These are phyloP conservation scores for Sialia sialis DNA, from an alignment of 2,113 vertebrate species.

Conservation along the genomic window DNA sequence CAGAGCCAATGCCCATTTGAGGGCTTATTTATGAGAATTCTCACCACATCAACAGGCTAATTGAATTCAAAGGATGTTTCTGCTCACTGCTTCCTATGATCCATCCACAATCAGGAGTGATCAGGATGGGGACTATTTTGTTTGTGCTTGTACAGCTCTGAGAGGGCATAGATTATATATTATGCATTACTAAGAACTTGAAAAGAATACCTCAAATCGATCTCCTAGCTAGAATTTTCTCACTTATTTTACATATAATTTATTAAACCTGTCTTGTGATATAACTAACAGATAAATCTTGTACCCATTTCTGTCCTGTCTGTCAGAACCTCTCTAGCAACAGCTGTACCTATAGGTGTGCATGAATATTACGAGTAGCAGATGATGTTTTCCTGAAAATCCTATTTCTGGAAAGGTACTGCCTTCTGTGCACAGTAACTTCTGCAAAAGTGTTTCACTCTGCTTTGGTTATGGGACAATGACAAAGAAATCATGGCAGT, in stretches of 20 bases:
- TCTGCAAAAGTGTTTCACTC: neutral
- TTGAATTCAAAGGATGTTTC: neutral
- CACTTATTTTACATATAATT: neutral
- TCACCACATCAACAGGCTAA: neutral
- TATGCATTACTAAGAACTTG: neutral
- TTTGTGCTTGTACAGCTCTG: neutral
- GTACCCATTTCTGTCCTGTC: neutral
- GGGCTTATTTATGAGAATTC: neutral
- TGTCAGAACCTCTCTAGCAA: neutral
- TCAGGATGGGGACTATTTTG: neutral
- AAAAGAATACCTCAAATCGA: neutral
- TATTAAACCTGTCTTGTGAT: neutral
- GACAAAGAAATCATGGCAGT: neutral
- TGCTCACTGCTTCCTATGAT: neutral
- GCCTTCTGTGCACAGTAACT: neutral
- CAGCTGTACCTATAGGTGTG: neutral
- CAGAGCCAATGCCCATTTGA: neutral
- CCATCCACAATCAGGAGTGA: neutral
- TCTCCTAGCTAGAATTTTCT: neutral
- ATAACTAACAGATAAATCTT: neutral
- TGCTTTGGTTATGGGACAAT: neutral
- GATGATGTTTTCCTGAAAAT: neutral
- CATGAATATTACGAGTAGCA: neutral
- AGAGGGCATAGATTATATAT: neutral
- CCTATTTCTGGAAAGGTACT: neutral